phyloP scores from a whole-genome alignment of 2,888 invertebrate genomes.

The Panorpa germanica region DNA sequence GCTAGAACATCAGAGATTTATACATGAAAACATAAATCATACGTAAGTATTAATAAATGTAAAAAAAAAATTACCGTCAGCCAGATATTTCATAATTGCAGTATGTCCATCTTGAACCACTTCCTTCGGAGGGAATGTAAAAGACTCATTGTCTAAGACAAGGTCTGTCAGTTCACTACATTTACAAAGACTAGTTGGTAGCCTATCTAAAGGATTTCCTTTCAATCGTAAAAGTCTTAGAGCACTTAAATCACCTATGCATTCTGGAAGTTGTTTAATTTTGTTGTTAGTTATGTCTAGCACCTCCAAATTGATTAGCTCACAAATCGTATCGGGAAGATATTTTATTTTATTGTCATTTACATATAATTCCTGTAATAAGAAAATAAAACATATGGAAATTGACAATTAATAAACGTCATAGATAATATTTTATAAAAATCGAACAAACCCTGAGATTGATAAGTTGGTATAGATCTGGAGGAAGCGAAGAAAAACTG shows the following conservation, averaged over 20 bases:
- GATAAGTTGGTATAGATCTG: conserved; percentile 40
- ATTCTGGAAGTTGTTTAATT: conserved; percentile 35
- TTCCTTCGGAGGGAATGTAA: conserved; percentile 44
- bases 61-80: conserved; percentile 24
- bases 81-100: conserved; percentile 45
- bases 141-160: conserved; percentile 37
- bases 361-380: conserved; percentile 46
- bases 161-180: conserved; percentile 39
- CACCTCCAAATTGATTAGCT: conserved; percentile 38
- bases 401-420: conserved; percentile 5
- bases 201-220: conserved; percentile 34
- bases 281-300: conserved; percentile 54
- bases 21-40: no score
- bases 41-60: no score
- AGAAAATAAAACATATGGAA: conserved; percentile 6
- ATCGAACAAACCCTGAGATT: conserved; percentile 37
- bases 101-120: conserved; percentile 37
- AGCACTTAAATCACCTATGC: conserved; percentile 38
- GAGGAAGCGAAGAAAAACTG: conserved; percentile 39
- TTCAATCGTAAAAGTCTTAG: conserved; percentile 40
- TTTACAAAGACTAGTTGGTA: conserved; percentile 46
- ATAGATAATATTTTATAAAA: conserved; percentile 1
- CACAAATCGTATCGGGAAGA: conserved; percentile 48
- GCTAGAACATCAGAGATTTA: no score
- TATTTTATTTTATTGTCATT: conserved; percentile 49